Base-by-base conservation (phyloP, 2,888 invertebrate species). In the Halocaridina rubra region DNA sequence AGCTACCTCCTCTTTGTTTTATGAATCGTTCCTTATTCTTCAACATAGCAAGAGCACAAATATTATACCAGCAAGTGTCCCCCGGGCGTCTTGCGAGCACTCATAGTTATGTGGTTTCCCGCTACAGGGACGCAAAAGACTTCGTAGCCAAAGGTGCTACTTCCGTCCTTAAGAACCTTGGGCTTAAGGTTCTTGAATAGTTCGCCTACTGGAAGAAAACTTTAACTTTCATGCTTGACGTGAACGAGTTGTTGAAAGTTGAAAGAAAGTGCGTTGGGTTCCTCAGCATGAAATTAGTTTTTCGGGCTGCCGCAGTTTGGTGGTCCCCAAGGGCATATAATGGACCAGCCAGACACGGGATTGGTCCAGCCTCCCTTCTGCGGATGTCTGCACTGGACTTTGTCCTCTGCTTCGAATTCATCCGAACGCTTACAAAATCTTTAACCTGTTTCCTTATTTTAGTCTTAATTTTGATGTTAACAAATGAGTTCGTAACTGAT, bases 161-260 rank as follows among this genome's bases (percentile, higher is more conserved):
- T 75, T 64, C 46, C 30, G 61, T 33, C 75, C 75, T 30, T 64
- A 81, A 10, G 8, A n/a, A 53, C 67, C 10, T 13, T 32, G 46
- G 53, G 46, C 61, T 24, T 61, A 53, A 33, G 39, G 75, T 10
- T 61, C 74, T 32, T 24, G 32, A 13, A 61, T 24, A 29, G 74
- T 13, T 10, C 24, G 13, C 29, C 29, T 8, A 32, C n/a, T n/a
- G n/a, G 39, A 59, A 5, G 46, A 30, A 61, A 74, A 64, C 75
- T 74, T 74, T 64, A 81, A 75, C 81, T 81, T 81, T 81, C 67
- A 75, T 75, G 75, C 81, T 75, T 81, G 81, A 81, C 81, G 75
- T 75, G 81, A 81, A 81, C 81, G 81, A 81, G 81, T 81, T 81
- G 81, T 81, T 81, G 81, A 81, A 81, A 81, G 81, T 81, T 81